These are phyloP conservation scores for Incurvaria masculella DNA, from an alignment of 2,888 invertebrate species.

Conservation along the genomic window DNA sequence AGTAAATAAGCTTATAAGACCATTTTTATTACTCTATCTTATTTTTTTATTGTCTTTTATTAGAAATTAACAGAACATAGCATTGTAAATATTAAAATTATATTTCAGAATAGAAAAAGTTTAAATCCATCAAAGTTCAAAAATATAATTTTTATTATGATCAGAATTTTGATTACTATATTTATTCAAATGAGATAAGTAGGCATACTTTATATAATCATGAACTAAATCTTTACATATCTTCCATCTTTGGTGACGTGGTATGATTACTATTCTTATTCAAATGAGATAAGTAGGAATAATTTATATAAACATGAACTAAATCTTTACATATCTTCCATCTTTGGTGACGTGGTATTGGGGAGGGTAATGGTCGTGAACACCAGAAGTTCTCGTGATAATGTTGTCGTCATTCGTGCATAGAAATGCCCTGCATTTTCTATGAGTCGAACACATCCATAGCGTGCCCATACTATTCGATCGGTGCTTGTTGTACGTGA, in stretches of 20 bases:
- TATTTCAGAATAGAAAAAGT: not conserved
- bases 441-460: not conserved
- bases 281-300: too few relatives aligned
- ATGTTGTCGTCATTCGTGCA: conserved; percentile 6
- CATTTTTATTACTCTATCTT: conserved; percentile 1
- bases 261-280: too few relatives aligned
- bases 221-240: conserved; percentile 4
- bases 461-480: not conserved
- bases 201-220: too few relatives aligned
- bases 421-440: conserved; percentile 1
- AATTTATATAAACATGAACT: too few relatives aligned
- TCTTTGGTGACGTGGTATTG: conserved; percentile 2
- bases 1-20: not conserved
- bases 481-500: not conserved
- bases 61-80: not conserved
- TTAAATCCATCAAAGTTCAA: not conserved
- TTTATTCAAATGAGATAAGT: conserved; percentile 5
- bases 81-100: not conserved
- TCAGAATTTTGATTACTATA: conserved; percentile 1
- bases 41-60: not conserved
- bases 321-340: conserved; percentile 7
- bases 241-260: too few relatives aligned
- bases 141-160: not conserved
- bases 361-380: conserved; percentile 10
- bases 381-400: conserved; percentile 1